A percentile compares a stretch with the other conserved stretches of the same genome.
These are phyloP conservation scores for Agrotis ipsilon DNA, from an alignment of 2,888 invertebrate species.

Conservation along the genomic window DNA sequence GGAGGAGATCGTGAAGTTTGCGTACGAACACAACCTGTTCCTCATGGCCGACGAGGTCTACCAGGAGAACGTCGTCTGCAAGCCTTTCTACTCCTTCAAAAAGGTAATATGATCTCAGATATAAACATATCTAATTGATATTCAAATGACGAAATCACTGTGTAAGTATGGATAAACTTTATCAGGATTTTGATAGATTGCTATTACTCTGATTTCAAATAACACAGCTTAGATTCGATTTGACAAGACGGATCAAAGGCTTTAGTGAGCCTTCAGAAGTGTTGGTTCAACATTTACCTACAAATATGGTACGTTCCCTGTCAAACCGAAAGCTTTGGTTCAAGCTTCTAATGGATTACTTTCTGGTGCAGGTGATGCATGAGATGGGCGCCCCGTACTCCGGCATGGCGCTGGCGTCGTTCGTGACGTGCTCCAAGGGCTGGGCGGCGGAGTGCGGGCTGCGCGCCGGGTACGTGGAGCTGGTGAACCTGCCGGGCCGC, in stretches of 20 bases:
- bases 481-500: constrained; percentile 95
- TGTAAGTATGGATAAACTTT: background rate
- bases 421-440: constrained; percentile 98
- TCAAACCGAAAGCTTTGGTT: background rate
- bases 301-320: too few species aligned
- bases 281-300: background rate
- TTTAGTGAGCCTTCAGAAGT: background rate
- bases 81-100: constrained; percentile 98
- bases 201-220: background rate
- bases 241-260: background rate
- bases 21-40: constrained; percentile 96
- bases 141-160: background rate
- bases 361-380: constrained; percentile 91
- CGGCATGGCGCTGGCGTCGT: constrained; percentile 96
- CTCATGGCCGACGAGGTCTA: constrained; percentile 98
- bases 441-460: constrained; percentile 98
- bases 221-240: background rate
- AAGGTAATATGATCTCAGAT: constrained; percentile 87
- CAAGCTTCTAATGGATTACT: too few species aligned
- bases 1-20: constrained; percentile 97
- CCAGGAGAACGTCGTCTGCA: constrained; percentile 97
- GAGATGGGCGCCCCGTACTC: constrained; percentile 97
- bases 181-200: background rate
- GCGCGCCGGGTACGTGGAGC: constrained; percentile 97
- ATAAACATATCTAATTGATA: background rate